Percentiles rank a stretch among this genome's conserved stretches.
phyloP scores from a whole-genome alignment of 2,797 vertebrate genomes.

The Otolemur crassicaudatus region DNA sequence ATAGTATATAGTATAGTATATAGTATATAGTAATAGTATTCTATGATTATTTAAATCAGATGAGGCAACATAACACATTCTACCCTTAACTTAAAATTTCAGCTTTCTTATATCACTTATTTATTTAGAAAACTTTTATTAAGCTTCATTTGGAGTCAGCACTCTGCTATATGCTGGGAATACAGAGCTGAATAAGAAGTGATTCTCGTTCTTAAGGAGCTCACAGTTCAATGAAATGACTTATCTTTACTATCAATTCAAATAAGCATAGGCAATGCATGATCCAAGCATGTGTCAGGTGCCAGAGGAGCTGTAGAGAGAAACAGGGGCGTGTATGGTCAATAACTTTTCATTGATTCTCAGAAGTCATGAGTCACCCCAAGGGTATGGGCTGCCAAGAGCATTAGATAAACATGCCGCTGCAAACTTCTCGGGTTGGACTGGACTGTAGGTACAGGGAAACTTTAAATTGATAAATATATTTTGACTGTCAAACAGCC shows the following conservation, averaged over 20 bases:
- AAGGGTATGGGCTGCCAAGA: not conserved
- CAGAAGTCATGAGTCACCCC: not conserved
- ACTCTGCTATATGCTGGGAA: not conserved
- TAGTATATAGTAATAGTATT: not conserved
- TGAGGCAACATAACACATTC: not conserved
- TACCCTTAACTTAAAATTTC: not conserved
- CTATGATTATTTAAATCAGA: not conserved
- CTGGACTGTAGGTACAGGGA: not conserved
- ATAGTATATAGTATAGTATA: no score
- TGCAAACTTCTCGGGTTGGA: not conserved
- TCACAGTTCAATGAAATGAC: not conserved
- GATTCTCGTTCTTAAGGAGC: not conserved
- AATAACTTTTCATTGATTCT: not conserved
- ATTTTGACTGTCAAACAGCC: not conserved
- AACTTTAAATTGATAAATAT: not conserved
- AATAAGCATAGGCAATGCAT: not conserved
- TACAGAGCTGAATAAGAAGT: not conserved
- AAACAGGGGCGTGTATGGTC: not conserved
- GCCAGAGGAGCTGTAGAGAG: not conserved
- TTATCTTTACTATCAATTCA: not conserved
- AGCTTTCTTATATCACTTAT: not conserved
- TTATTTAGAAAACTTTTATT: not conserved
- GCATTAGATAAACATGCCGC: not conserved
- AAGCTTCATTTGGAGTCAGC: not conserved
- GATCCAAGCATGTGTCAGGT: fast-evolving